Evolutionary conservation across 1,140 invertebrate genomes (phyloP), one percentile per base, ranked within the genome.

Genomic region (Drosophila teissieri): DNA sequence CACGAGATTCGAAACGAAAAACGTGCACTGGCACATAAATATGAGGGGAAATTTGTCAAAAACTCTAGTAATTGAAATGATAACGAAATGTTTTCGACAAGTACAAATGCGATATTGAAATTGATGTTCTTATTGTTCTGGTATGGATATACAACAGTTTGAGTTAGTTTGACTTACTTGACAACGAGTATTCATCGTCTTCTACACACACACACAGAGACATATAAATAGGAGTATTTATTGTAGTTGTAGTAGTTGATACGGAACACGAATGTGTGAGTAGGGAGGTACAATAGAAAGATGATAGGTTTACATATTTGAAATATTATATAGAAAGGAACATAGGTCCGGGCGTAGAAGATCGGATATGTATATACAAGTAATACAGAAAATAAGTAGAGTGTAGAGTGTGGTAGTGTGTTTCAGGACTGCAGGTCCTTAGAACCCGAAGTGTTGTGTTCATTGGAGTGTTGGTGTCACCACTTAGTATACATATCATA

Each of bases 171-270:
- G 89, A 91, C 88, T 91, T 91, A 91, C 88, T 91, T 91, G 88
- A 91, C 83, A 91, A 91, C 89, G 88, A 91, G 83, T 91, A 91
- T 88, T 91, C 88, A 91, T 91, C 88, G 80, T 91, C 88, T 91
- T 91, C 88, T 91, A 91, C 80, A 89, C 89, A 91, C 84, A 86
- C 78, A 86, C 85, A 90, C 72, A 88, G 80, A 84, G 77, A 90
- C 77, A 88, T 79, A 73, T 79, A 86, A 79, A 86, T 75, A 85
- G 73, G 61, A 83, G 80, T 84, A 76, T 86, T 82, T 84, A 76
- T 86, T 82, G 79, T 81, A 82, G 83, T 79, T 82, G 80, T 77
- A 67, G 78, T 80, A 77, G 77, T 80, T 72, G 67, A 70, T 75
- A 75, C 60, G 73, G 73, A 56, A 67, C 44, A 63, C 64, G 74